Conservation (phyloP, 2,797 vertebrate genomes). For the Sylvilagus floridanus region DNA sequence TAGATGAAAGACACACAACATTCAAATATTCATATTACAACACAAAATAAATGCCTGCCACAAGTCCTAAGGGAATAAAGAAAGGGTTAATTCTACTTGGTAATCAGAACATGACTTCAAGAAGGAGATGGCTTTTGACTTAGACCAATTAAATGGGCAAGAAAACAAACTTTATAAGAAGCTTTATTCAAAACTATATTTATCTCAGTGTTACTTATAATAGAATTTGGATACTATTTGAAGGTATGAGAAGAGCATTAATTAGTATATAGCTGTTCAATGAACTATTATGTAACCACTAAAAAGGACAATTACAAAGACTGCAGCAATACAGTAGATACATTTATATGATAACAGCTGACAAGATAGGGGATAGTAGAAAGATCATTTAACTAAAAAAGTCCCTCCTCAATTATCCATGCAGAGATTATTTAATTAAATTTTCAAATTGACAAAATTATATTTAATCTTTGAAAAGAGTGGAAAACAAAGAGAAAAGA, state of each 20-base stretch:
- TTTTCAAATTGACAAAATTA: constrained; percentile 8
- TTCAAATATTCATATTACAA: not conserved
- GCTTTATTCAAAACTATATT: not conserved
- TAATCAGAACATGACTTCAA: not conserved
- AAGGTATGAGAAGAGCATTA: not conserved
- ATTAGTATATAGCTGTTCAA: not conserved
- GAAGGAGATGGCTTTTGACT: not conserved
- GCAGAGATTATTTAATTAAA: constrained; percentile 19
- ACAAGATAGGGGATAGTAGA: not conserved
- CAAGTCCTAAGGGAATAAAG: not conserved
- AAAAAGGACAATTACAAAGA: not conserved
- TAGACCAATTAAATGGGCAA: not conserved
- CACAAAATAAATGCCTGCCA: not conserved
- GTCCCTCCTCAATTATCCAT: not conserved
- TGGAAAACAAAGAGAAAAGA: constrained; percentile 27
- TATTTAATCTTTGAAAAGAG: constrained; percentile 45
- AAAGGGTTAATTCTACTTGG: not conserved
- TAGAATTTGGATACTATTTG: not conserved
- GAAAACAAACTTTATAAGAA: not conserved
- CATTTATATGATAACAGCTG: not conserved
- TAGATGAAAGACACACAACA: not conserved
- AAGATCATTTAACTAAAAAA: not conserved
- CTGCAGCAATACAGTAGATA: not conserved
- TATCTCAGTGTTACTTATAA: not conserved
- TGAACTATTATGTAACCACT: not conserved